Evolutionary conservation across 2,797 vertebrate species (phyloP).

Genomic region (Siniperca undulata): DNA sequence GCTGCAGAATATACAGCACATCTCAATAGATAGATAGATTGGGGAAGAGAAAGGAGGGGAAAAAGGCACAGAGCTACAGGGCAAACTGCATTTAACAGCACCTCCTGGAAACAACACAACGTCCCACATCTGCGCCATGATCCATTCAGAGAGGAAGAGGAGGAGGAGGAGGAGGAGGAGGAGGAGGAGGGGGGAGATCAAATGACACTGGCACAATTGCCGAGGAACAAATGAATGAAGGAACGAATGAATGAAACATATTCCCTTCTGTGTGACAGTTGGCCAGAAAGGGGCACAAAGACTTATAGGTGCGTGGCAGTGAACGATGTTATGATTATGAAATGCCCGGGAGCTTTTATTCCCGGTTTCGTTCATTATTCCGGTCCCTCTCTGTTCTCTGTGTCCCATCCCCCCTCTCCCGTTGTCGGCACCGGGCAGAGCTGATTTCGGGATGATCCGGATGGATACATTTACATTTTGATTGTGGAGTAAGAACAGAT

Average conservation of each 20-base stretch:
- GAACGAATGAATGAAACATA: slow-evolving; percentile 45
- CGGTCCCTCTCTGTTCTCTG: slow-evolving; percentile 16
- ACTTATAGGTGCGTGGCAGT: background rate
- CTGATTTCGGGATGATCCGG: slow-evolving; percentile 30
- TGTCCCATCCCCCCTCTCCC: slow-evolving; percentile 55
- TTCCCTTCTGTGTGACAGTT: slow-evolving; percentile 40
- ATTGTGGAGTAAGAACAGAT: background rate
- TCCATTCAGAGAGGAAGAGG: slow-evolving; percentile 47
- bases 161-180: background rate
- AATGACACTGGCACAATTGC: slow-evolving; percentile 62
- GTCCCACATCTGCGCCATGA: slow-evolving; percentile 71
- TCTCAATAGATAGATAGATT: slow-evolving; percentile 33
- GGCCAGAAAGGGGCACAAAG: slow-evolving; percentile 11
- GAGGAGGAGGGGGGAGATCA: slow-evolving; percentile 35
- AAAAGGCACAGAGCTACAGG: slow-evolving; percentile 42
- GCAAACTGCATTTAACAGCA: slow-evolving; percentile 67
- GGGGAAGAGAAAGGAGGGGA: background rate
- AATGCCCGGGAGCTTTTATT: slow-evolving; percentile 28
- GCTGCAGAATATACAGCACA: slow-evolving; percentile 20
- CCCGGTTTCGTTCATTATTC: slow-evolving; percentile 31
- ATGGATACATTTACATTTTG: too few relatives aligned
- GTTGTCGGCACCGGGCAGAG: slow-evolving; percentile 23
- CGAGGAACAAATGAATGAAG: slow-evolving; percentile 43
- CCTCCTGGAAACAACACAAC: slow-evolving; percentile 67
- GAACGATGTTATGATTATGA: slow-evolving; percentile 1